Conservation (phyloP, 1,140 invertebrate genomes). For the Ladona fulva region DNA sequence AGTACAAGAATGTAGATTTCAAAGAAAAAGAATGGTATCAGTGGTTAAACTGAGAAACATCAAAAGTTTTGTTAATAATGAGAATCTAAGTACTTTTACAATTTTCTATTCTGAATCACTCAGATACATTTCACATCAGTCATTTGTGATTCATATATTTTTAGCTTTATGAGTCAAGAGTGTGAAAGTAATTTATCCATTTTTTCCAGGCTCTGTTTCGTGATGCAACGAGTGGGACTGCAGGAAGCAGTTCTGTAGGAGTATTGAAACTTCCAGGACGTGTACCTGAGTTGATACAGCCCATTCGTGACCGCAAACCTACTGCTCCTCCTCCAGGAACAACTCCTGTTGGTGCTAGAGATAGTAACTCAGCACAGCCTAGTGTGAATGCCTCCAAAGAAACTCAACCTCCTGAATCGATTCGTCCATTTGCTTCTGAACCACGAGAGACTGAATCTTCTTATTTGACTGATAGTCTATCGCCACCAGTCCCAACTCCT, state of each 20-base stretch:
- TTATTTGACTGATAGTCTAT: neutral
- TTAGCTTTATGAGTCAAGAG: too few species aligned
- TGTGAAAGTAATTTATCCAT: neutral
- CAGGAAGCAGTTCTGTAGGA: neutral
- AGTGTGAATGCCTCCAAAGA: conserved; percentile 9
- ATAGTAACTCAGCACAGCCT: neutral
- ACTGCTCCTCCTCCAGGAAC: neutral
- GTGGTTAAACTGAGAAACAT: too few species aligned
- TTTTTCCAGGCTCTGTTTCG: neutral
- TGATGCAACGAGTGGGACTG: neutral
- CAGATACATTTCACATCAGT: too few species aligned
- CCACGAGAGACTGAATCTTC: neutral
- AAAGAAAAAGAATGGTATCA: too few species aligned
- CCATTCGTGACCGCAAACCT: neutral
- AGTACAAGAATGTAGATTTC: too few species aligned
- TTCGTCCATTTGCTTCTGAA: neutral
- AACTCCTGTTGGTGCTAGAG: neutral
- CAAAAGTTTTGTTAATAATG: too few species aligned
- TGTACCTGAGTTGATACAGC: conserved; percentile 13
- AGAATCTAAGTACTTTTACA: too few species aligned
- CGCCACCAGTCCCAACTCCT: conserved; percentile 15
- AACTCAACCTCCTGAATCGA: neutral
- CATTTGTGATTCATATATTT: too few species aligned
- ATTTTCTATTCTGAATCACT: too few species aligned
- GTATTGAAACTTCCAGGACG: conserved; percentile 14